Evolutionary conservation across 2,888 invertebrate genomes (phyloP), one percentile per base, ranked within the genome.

Genomic region (Azorinus chamasolen): DNA sequence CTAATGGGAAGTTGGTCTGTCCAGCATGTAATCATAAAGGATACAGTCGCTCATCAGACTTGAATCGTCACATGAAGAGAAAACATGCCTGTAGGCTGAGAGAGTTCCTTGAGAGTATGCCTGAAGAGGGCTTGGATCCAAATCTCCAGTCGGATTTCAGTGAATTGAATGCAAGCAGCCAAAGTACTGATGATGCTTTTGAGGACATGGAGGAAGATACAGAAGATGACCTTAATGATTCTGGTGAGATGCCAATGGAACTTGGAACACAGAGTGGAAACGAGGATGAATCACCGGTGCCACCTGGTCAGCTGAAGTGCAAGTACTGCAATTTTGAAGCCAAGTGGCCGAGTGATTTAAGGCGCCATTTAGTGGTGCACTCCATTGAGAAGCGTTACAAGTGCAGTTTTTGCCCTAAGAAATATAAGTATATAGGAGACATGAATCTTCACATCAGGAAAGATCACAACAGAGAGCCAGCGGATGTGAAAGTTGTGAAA

Each of bases 401-500:
- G 51, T 93, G 93, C 80, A 85, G 89, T 22, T 76, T 95, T 90
- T 96, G 96, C 87, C 96, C 96, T 6, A 96, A 96, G 0, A 95
- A 95, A 85, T 96, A 96, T 90, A 95, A 95, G 80, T 96, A 96
- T 92, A 94, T 94, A 68, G 95, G 95, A 12, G 95, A 96, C 6
- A 93, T 96, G 10, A 95, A 95, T 72, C 96, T 96, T 88, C 96
- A 96, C 87, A 93, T 95, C 91, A 95, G 95, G 0, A 92, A 83
- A 95, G 96, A 88, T 95, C 96, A 61, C 93, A 94, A 75, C 94
- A 95, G 81, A 94, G 89, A 89, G 57, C 87, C 88, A 24, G 81
- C 84, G 12, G 73, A 80, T 6, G 74, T 84, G 6, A 79, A 83
- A 18, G 73, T 86, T 24, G 81, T 86, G 5, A 88, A 86, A 66